Evolutionary conservation across 2,113 vertebrate species (phyloP).

Genomic region (Sterna hirundo): DNA sequence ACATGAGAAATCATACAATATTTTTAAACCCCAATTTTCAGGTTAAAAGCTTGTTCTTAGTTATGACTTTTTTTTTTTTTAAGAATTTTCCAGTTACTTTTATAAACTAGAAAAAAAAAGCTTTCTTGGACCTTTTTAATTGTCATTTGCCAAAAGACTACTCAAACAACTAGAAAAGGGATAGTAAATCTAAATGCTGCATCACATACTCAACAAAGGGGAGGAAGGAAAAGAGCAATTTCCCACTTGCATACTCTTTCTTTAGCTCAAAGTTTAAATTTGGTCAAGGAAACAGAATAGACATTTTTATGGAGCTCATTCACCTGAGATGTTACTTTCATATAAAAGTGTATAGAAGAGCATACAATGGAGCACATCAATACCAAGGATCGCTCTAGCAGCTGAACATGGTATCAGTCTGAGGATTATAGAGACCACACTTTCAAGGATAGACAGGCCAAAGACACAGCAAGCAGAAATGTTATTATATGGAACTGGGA

Average conservation of each 20-base stretch:
- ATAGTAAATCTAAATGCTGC: background rate
- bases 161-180: background rate
- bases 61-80: accelerated
- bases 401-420: accelerated
- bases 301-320: background rate
- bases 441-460: background rate
- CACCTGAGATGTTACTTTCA: background rate
- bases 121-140: background rate
- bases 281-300: background rate
- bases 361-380: background rate
- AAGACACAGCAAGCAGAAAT: background rate
- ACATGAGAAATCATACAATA: background rate
- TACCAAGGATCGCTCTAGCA: background rate
- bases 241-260: background rate
- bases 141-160: background rate
- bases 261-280: background rate
- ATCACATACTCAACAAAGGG: background rate
- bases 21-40: background rate
- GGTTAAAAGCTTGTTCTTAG: background rate
- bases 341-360: background rate
- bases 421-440: background rate
- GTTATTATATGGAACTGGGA: background rate
- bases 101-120: background rate
- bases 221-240: background rate
- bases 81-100: background rate